Evolutionary conservation across 2,797 vertebrate species (phyloP), one percentile per base, ranked within the genome.

Genomic region (Catostomus latipinnis): DNA sequence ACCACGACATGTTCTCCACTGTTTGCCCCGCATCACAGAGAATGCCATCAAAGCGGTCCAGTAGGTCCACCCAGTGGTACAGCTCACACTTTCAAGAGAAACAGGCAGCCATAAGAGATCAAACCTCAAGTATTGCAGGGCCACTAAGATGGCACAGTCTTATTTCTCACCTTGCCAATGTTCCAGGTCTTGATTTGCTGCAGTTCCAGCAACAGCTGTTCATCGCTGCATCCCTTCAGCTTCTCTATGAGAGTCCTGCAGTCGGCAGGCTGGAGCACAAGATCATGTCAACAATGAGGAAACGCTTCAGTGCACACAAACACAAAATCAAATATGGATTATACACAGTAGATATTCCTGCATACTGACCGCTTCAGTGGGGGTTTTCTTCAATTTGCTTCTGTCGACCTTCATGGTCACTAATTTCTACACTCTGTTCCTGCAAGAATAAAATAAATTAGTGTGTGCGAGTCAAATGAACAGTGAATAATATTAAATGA

Each of bases 151-250:
- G 6, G 13, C n/a, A 18, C 10, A 71, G 1, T 16, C 13, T 57
- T 1, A 53, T 8, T 12, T 45, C 90, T 71, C 91, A 98, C 97
- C 95, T 98, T 98, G 87, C 97, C 97, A 85, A 98, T 98, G 89
- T 98, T 98, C 97, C 97, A 98, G 92, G 97, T 98, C 93, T 98
- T 98, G 91, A 98, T 98, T 91, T 97, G 96, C 88, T 98, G 97
- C 81, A 98, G 93, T 91, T 98, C 96, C 87, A 95, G 92, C 86
- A 98, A 92, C 81, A 98, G 93, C 87, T 98, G 97, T 82, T 97
- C 96, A 89, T 98, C 96, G 14, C 92, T 96, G 88, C 97, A 98
- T 84, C 92, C 95, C 89, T 97, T 98, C 54, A 98, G 94, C 91
- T 97, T 98, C 87, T 98, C 97, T 88, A 98, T 97, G 82, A 98